These are phyloP conservation scores for Brachylomia viminalis DNA, from an alignment of 2,888 invertebrate species.

Conservation along the genomic window DNA sequence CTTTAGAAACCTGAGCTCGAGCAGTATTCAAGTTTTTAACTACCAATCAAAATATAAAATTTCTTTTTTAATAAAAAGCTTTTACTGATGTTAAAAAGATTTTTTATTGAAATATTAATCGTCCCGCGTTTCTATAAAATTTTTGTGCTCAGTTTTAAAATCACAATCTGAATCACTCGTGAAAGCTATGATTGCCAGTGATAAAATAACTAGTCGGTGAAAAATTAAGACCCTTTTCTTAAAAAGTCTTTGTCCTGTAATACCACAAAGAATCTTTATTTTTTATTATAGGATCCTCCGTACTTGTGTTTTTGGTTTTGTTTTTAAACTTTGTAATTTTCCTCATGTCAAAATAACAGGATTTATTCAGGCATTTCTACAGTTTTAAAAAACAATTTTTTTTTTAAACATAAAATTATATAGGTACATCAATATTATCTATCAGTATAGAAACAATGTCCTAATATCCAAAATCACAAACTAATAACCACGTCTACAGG, in stretches of 20 bases:
- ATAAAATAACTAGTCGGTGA: constrained; percentile 12
- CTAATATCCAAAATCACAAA: background rate
- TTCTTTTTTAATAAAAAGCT: constrained; percentile 47
- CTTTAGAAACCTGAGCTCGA: constrained; percentile 13
- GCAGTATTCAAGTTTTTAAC: constrained; percentile 24
- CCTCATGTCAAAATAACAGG: background rate
- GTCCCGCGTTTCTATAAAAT: constrained; percentile 14
- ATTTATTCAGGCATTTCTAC: background rate
- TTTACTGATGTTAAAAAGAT: constrained; percentile 9
- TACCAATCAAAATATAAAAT: constrained; percentile 38
- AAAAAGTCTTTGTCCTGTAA: too few species aligned
- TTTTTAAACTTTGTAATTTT: background rate
- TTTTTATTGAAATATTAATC: constrained; percentile 48
- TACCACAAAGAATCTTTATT: background rate
- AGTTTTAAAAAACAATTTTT: background rate
- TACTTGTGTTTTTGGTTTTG: background rate
- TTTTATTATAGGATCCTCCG: background rate
- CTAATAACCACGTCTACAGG: background rate
- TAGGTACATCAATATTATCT: background rate
- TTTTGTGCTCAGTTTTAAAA: constrained; percentile 44
- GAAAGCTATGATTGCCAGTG: constrained; percentile 28
- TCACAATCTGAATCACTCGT: constrained; percentile 30
- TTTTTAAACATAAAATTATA: too few species aligned
- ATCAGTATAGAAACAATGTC: background rate
- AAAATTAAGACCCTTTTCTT: background rate